These are phyloP conservation scores for Microctenopoma lineatum DNA, from an alignment of 2,797 vertebrate genomes.

Conservation along the genomic window DNA sequence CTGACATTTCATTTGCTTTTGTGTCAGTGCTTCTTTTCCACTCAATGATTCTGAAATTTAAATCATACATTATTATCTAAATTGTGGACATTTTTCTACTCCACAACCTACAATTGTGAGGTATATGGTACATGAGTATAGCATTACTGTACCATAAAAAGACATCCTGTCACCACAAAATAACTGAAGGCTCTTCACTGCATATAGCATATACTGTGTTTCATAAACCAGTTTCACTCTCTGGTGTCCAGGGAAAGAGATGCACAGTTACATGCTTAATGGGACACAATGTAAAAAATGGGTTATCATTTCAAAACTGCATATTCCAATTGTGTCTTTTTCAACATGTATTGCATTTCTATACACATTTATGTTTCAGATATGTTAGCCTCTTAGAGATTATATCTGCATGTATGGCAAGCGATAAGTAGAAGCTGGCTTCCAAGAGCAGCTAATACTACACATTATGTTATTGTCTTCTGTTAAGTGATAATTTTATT, in stretches of 20 bases:
- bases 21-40: slow-evolving; percentile 16
- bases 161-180: slow-evolving; percentile 60
- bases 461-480: slow-evolving; percentile 24
- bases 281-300: slow-evolving; percentile 22
- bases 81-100: slow-evolving; percentile 49
- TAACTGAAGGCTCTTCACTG: slow-evolving; percentile 33
- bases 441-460: slow-evolving; percentile 22
- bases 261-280: slow-evolving; percentile 17
- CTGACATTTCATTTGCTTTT: background rate
- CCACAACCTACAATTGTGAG: slow-evolving; percentile 61
- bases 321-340: slow-evolving; percentile 19
- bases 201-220: slow-evolving; percentile 33
- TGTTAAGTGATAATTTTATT: background rate
- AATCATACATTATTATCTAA: slow-evolving; percentile 57
- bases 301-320: slow-evolving; percentile 13
- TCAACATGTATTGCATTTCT: slow-evolving; percentile 22
- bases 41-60: slow-evolving; percentile 32
- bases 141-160: slow-evolving; percentile 75
- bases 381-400: slow-evolving; percentile 10
- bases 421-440: slow-evolving; percentile 12
- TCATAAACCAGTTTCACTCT: slow-evolving; percentile 35
- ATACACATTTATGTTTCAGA: background rate
- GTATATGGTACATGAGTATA: slow-evolving; percentile 38
- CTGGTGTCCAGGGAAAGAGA: slow-evolving; percentile 3
- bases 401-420: slow-evolving; percentile 28